Evolutionary conservation across 2,888 invertebrate genomes (phyloP), one percentile per base, ranked within the genome.

Genomic region (Nephrotoma guestfalica): DNA sequence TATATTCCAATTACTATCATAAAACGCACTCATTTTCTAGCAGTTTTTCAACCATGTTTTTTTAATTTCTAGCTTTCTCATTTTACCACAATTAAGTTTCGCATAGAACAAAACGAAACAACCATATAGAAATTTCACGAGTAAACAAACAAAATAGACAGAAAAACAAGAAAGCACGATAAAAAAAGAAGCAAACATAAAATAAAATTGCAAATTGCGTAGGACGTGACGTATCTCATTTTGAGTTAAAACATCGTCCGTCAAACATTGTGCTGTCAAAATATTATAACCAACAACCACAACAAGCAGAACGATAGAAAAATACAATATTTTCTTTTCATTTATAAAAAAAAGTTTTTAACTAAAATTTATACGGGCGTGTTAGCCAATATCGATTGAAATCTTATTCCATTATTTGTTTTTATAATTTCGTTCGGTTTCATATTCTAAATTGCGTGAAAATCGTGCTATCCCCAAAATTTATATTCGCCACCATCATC

Each of bases 191-290:
- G 47, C 11, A 47, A 13, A 47, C 47, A 47, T 47, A 83, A 40
- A 40, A 83, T 41, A 41, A 84, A 84, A 84, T 84, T 41, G 84
- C 84, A 84, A 84, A 84, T 84, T 84, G 84, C 84, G 84, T 84
- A 84, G 84, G 84, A 84, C 84, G 84, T 84, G 84, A 84, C 84
- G 84, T 84, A 84, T 84, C 84, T 84, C 84, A 84, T 84, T 84
- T 84, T 42, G 84, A 84, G 84, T 84, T 41, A 84, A 84, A 41
- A 84, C 84, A 84, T 84, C 84, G 84, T 41, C 84, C 84, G 84
- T 84, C 84, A 84, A 84, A 84, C 71, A 71, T 71, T 71, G 71
- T 71, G 71, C 71, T 71, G 71, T 71, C 71, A 71, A 71, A 71
- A 71, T 30, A 30, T 30, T 30, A 71, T 71, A 71, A 11, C 71